Conservation (phyloP, 2,797 vertebrate species). For the Sebastes melanostomus region DNA sequence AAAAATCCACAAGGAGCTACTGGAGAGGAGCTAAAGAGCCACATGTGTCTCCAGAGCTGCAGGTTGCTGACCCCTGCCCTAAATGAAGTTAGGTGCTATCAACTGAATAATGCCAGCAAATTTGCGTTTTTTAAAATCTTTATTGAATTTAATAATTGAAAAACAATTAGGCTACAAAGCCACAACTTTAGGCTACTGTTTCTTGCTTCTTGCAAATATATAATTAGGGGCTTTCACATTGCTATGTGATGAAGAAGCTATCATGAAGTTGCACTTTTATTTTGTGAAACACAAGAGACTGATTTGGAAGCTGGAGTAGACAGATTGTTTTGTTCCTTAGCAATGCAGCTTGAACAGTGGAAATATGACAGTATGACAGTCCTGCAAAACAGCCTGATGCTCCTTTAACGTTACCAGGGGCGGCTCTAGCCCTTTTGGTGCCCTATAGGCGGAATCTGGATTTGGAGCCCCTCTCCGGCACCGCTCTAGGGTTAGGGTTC, state of each 20-base stretch:
- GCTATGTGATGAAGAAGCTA: neutral
- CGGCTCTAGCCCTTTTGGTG: too few relatives aligned
- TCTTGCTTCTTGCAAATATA: neutral
- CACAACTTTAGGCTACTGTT: neutral
- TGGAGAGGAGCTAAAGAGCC: too few relatives aligned
- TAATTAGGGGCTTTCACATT: neutral
- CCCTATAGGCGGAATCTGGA: accelerated
- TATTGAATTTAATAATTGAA: neutral
- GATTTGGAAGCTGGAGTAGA: neutral
- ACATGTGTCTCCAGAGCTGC: too few relatives aligned
- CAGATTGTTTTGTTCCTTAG: neutral
- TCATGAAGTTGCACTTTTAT: neutral
- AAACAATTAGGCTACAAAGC: neutral
- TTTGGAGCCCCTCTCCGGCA: too few relatives aligned
- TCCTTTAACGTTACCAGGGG: neutral
- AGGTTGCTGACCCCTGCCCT: neutral
- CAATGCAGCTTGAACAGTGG: neutral
- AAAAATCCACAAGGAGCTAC: too few relatives aligned
- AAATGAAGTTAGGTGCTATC: neutral
- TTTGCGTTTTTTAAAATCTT: neutral
- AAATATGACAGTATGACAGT: neutral
- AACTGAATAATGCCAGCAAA: neutral
- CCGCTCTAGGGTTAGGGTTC: too few relatives aligned
- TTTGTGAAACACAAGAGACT: neutral
- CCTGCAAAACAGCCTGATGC: neutral